phyloP scores from a whole-genome alignment of 1,140 invertebrate species.

The Stenopsyche tienmushanensis region DNA sequence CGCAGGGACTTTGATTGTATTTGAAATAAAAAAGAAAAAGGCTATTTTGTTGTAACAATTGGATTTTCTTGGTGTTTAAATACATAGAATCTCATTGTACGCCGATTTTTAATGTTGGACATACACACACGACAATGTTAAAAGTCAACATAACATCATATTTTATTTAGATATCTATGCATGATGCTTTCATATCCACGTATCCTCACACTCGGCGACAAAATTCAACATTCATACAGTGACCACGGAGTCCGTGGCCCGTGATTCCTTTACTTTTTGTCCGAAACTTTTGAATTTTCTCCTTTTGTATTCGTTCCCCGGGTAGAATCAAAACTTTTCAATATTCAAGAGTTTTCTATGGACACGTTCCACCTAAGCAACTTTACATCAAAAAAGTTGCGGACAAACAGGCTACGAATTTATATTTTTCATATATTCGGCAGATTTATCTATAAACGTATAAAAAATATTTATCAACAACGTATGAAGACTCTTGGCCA shows the following conservation, averaged over 20 bases:
- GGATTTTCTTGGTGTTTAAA: too few species aligned
- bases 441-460: background rate
- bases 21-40: too few species aligned
- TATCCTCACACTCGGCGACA: conserved; percentile 14
- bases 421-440: conserved; percentile 30
- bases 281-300: conserved; percentile 38
- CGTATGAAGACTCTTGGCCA: too few species aligned
- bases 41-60: too few species aligned
- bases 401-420: conserved; percentile 33
- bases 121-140: too few species aligned
- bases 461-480: background rate
- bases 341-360: conserved; percentile 40
- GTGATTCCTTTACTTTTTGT: conserved; percentile 41
- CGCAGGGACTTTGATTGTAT: too few species aligned
- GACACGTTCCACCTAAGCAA: conserved; percentile 39
- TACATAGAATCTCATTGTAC: too few species aligned
- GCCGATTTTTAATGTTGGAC: too few species aligned
- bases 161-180: background rate
- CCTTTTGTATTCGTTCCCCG: conserved; percentile 29
- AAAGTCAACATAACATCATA: too few species aligned
- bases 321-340: conserved; percentile 40
- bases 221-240: conserved; percentile 40
- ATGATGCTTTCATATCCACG: conserved; percentile 5
- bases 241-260: conserved; percentile 34
- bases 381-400: conserved; percentile 39